Evolutionary conservation across 2,797 vertebrate genomes (phyloP).

Genomic region (Parauchenoglanis punctatus): DNA sequence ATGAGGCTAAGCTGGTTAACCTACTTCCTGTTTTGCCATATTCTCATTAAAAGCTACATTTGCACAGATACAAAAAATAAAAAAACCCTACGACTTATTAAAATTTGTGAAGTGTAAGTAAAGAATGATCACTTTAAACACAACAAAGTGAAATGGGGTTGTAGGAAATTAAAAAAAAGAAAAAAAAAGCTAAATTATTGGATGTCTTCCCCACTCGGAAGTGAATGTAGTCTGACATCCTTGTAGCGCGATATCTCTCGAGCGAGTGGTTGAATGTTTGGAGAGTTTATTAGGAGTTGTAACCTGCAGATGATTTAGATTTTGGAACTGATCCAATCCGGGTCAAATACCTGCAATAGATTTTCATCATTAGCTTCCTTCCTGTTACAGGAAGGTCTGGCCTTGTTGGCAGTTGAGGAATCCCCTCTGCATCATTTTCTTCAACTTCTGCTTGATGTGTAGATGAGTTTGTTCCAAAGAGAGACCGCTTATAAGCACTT

Average conservation of each 20-base stretch:
- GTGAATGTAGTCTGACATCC: neutral
- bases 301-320: neutral
- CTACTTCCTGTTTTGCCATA: neutral
- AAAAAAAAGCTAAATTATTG: neutral
- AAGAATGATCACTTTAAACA: neutral
- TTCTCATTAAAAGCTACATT: neutral
- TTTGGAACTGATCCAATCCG: neutral
- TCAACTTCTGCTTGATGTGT: no score
- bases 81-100: neutral
- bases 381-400: no score
- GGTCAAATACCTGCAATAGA: neutral
- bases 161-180: neutral
- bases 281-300: neutral
- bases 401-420: no score
- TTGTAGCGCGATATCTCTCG: neutral
- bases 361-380: no score
- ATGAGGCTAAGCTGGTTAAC: neutral
- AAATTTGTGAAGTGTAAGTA: neutral
- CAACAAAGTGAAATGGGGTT: neutral
- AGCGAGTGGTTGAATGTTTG: neutral
- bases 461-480: no score
- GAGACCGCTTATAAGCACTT: neutral
- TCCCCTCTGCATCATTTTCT: no score
- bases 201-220: neutral
- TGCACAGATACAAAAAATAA: neutral